Conservation (phyloP, 2,797 vertebrate genomes). For the Loris lydekkerianus region DNA sequence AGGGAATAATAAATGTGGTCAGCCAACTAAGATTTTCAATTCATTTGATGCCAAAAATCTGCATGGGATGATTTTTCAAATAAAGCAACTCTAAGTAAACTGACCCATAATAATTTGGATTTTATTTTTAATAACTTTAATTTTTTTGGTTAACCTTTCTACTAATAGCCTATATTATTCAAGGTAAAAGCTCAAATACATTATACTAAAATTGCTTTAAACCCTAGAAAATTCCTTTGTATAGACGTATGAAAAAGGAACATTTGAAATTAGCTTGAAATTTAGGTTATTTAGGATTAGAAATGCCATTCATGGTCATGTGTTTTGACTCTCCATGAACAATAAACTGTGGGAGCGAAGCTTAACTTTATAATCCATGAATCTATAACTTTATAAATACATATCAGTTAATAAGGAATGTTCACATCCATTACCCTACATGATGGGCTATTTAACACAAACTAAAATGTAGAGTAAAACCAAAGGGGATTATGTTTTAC, state of each 20-base stretch:
- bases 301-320: background rate
- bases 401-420: background rate
- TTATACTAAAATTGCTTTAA: conserved; percentile 1
- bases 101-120: background rate
- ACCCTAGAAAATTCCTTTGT: background rate
- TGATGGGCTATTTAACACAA: background rate
- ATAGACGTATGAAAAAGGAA: background rate
- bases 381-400: background rate
- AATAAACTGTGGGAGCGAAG: background rate
- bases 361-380: background rate
- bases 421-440: background rate
- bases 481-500: background rate
- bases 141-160: conserved; percentile 34
- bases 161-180: background rate
- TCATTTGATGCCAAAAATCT: conserved; percentile 38
- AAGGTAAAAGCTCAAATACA: background rate
- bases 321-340: background rate
- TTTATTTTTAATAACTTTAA: conserved; percentile 46
- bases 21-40: conserved; percentile 59
- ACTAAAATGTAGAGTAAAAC: conserved; percentile 2
- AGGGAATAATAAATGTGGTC: conserved; percentile 55
- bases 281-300: background rate
- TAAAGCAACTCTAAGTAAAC: background rate
- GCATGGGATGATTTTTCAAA: background rate
- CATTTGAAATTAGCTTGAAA: conserved; percentile 25